phyloP scores from a whole-genome alignment of 1,140 invertebrate species.

The Drosophila persimilis region DNA sequence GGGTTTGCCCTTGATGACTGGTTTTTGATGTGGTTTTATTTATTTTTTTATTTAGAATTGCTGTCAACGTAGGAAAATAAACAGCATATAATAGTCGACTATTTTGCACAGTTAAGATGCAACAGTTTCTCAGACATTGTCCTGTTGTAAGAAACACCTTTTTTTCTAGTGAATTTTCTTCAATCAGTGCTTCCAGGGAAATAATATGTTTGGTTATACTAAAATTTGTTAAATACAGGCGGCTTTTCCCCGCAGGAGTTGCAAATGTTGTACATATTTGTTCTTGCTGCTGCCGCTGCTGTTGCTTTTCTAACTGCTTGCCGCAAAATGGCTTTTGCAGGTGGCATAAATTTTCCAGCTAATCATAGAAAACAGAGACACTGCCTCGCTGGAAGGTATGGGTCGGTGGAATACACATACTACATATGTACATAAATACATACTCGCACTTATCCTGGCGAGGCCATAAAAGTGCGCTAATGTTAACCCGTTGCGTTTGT shows the following conservation, averaged over 20 bases:
- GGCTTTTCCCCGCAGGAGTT: constrained; percentile 18
- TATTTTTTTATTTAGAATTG: too few species aligned
- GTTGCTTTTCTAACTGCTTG: constrained; percentile 3
- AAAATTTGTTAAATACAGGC: background rate
- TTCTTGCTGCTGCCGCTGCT: constrained; percentile 18
- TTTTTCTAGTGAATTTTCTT: too few species aligned
- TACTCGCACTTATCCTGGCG: constrained; percentile 56
- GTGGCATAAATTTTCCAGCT: constrained; percentile 68
- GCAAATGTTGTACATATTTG: constrained; percentile 34
- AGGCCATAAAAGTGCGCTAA: constrained; percentile 77
- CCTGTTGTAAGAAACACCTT: too few species aligned
- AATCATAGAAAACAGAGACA: constrained; percentile 62
- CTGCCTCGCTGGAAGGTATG: background rate
- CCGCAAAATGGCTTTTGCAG: constrained; percentile 61
- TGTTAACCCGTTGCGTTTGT: constrained; percentile 71
- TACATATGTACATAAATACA: background rate
- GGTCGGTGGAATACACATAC: background rate
- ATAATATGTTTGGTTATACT: constrained; percentile 72
- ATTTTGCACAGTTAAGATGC: too few species aligned
- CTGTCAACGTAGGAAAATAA: too few species aligned
- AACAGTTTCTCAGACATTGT: too few species aligned
- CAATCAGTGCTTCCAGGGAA: too few species aligned
- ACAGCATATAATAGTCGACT: too few species aligned
- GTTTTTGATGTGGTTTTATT: too few species aligned
- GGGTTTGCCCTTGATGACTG: too few species aligned